Conservation (phyloP, 1,140 invertebrate genomes). For the Asobara japonica region DNA sequence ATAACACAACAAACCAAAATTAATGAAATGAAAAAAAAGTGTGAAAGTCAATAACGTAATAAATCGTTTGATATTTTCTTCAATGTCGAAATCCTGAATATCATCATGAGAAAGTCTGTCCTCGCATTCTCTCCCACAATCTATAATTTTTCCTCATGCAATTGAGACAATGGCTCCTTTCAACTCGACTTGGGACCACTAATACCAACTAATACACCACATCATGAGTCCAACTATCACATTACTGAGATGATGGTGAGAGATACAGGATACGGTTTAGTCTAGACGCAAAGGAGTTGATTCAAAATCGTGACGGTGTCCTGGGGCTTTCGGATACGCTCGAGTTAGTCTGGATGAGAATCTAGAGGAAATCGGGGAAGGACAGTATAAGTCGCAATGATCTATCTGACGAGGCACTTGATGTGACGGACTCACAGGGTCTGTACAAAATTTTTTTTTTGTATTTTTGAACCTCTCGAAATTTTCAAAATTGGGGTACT, state of each 20-base stretch:
- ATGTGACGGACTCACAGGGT: conserved; percentile 24
- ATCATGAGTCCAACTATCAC: background rate
- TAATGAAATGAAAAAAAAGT: no score
- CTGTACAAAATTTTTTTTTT: no score
- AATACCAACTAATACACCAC: no score
- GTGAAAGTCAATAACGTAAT: no score
- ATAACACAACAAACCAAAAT: no score
- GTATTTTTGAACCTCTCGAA: no score
- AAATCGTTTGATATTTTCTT: no score
- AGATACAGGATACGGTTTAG: background rate
- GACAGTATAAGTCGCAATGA: conserved; percentile 25
- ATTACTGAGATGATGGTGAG: background rate
- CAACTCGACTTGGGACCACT: background rate
- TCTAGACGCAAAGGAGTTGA: background rate
- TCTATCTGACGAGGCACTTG: conserved; percentile 18
- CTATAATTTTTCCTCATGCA: background rate
- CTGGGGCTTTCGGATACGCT: background rate
- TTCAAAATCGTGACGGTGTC: conserved; percentile 8
- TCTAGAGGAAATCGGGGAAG: background rate
- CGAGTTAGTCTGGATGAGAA: background rate
- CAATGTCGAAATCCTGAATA: no score
- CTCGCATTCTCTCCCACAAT: background rate
- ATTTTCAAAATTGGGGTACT: no score
- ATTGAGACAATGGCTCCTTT: background rate
- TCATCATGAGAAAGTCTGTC: no score